Base-by-base conservation (phyloP, 2,888 invertebrate genomes). In the Oscheius sp. region DNA sequence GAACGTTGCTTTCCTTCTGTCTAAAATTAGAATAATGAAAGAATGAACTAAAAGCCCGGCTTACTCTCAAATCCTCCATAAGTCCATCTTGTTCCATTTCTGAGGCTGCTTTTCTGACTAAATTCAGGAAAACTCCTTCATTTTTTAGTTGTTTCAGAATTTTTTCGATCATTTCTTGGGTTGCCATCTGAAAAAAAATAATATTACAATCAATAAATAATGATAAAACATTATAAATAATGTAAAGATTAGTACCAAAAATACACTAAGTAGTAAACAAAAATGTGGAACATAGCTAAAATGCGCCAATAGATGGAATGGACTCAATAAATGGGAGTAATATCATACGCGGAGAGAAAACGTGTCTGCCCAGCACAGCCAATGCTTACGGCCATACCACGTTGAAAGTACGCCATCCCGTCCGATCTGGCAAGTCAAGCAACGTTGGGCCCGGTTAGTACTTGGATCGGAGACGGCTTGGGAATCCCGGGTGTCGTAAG, bases 401-500 rank as follows among this genome's bases (percentile, higher is more conserved):
- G 29, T 52, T 52, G 52, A 52, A 52, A 52, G 29, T 52, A 52
- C 52, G 52, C 52, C 52, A 52, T 27, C 52, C 52, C 52, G 52
- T 52, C 52, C 29, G 52, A 52, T 52, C 52, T 52, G 52, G 52
- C 42, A 42, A 42, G 42, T 42, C 42, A 52, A 52, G 52, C 52
- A 25, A 52, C 29, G 52, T 52, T 52, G 52, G 52, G 52, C 52
- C 52, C 52, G 52, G 52, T 52, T 52, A 52, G 52, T 52, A 52
- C 52, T 52, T 52, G 52, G 42, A 42, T 42, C 42, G 42, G 52
- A 52, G 52, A 52, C 52, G 52, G 52, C 52, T 52, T 52, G 52
- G 52, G 52, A 52, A 52, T 52, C 52, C 52, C 52, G 52, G 52
- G 29, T 52, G 52, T 52, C 52, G 52, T 52, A 52, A 52, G 27